These are phyloP conservation scores for Bos indicus DNA, from an alignment of 2,113 vertebrate species.

Conservation along the genomic window DNA sequence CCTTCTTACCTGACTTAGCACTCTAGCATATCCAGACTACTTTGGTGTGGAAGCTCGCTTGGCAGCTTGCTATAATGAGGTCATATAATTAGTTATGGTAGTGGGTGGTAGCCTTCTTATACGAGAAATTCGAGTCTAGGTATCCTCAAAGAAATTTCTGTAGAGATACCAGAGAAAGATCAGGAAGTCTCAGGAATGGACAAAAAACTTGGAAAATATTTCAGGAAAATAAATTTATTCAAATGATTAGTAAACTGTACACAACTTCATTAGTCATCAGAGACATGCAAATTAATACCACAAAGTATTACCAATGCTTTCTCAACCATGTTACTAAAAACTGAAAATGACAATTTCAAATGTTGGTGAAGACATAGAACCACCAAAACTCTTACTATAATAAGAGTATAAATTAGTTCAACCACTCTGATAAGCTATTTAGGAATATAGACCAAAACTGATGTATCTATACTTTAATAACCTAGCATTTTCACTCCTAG, in stretches of 20 bases:
- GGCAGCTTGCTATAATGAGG: not conserved
- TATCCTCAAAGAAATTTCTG: not conserved
- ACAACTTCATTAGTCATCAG: conserved; percentile 5
- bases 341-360: not conserved
- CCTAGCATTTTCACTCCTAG: not conserved
- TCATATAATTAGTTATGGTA: not conserved
- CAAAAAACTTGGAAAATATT: conserved; percentile 12
- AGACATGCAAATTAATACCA: not conserved
- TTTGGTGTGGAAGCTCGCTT: not conserved
- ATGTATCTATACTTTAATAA: not conserved
- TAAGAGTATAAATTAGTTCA: not conserved
- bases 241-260: not conserved
- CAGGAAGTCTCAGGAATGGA: not conserved
- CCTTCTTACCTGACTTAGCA: not conserved
- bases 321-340: not conserved
- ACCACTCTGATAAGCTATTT: not conserved
- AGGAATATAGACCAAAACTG: not conserved
- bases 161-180: not conserved
- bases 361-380: not conserved
- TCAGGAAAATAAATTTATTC: not conserved
- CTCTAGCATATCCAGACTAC: not conserved
- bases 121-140: not conserved
- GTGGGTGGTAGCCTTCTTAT: not conserved
- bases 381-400: not conserved
- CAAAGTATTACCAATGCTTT: not conserved